Evolutionary conservation across 1,140 invertebrate species (phyloP).

Genomic region (Sycobia sp.): DNA sequence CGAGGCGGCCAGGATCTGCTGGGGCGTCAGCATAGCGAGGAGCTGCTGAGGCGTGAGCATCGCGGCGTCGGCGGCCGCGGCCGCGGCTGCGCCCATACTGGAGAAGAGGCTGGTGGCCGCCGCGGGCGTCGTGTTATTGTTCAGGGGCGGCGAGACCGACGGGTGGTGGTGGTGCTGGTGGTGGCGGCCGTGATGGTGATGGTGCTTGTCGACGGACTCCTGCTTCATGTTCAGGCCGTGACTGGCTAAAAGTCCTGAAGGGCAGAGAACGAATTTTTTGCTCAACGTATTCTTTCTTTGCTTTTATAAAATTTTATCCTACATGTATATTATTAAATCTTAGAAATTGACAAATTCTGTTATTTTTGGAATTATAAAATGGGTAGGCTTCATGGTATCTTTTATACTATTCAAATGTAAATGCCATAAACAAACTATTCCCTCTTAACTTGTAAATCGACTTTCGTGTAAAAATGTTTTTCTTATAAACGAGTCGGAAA

Average conservation of each 20-base stretch:
- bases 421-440: too few relatives aligned
- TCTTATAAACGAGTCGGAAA: too few relatives aligned
- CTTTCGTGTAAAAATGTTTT: too few relatives aligned
- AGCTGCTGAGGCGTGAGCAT: conserved; percentile 62
- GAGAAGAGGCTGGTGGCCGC: not conserved
- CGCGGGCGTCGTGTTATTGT: conserved; percentile 41
- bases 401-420: too few relatives aligned
- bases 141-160: conserved; percentile 54
- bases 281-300: too few relatives aligned
- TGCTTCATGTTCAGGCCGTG: conserved; percentile 50
- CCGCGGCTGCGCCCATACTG: conserved; percentile 42
- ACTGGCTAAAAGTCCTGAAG: conserved; percentile 54
- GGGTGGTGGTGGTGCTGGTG: conserved; percentile 27
- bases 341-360: too few relatives aligned
- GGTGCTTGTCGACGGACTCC: conserved; percentile 44
- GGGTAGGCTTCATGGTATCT: too few relatives aligned
- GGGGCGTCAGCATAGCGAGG: conserved; percentile 52
- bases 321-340: too few relatives aligned
- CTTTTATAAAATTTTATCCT: too few relatives aligned
- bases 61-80: conserved; percentile 55
- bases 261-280: too few relatives aligned
- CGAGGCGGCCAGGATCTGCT: conserved; percentile 46
- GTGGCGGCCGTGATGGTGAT: not conserved
- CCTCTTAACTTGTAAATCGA: too few relatives aligned
- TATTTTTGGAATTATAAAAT: too few relatives aligned